Conservation (phyloP, 2,113 vertebrate genomes). For the Burhinus bistriatus region DNA sequence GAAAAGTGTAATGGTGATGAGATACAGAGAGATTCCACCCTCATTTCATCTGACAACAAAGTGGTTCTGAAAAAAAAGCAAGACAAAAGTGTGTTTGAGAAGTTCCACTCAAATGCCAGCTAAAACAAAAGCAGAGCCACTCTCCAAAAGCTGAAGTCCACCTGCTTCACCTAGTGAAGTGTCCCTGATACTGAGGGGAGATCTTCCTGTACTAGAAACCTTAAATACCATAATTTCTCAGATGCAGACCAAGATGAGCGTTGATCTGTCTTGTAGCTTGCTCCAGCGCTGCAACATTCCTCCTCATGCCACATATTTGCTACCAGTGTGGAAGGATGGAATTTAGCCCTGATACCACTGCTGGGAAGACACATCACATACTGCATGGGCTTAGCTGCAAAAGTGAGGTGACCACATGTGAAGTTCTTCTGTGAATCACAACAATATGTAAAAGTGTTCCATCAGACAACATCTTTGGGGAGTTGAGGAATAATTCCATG, state of each 20-base stretch:
- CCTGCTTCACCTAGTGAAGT: background rate
- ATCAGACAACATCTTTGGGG: background rate
- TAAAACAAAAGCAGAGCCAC: background rate
- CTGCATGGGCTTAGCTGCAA: background rate
- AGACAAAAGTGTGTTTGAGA: background rate
- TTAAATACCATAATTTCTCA: background rate
- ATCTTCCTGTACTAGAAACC: background rate
- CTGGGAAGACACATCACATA: background rate
- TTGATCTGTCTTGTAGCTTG: background rate
- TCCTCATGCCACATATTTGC: background rate
- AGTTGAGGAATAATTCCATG: background rate
- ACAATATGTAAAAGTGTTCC: background rate
- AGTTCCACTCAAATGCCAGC: background rate
- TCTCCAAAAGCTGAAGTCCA: background rate
- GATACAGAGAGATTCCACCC: background rate
- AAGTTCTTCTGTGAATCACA: background rate
- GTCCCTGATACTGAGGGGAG: background rate
- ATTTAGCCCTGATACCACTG: background rate
- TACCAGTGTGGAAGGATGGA: background rate
- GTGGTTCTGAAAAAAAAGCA: background rate
- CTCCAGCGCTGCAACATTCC: background rate
- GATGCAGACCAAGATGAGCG: background rate
- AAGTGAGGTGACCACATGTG: background rate
- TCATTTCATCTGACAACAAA: background rate
- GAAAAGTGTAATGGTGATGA: background rate